Base-by-base conservation (phyloP, 2,797 vertebrate species). In the Onychomys torridus region DNA sequence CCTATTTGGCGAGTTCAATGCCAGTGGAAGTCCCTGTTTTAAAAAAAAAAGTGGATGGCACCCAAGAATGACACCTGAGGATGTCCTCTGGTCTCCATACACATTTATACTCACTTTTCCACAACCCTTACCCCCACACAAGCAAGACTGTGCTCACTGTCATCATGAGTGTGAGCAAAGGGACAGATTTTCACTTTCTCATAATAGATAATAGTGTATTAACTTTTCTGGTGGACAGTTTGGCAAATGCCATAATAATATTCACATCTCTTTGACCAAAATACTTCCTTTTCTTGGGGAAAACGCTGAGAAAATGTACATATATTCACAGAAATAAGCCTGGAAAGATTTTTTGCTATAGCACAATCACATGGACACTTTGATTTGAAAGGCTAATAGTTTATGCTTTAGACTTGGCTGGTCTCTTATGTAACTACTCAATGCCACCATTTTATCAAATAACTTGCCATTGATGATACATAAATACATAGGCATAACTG, bases 221-320 rank as follows among this genome's bases (percentile, higher is more conserved):
- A 4, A 55, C 17, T 14, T 83, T 81, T 49, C 52, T 76, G n/a
- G 63, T 37, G 6, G 59, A 82, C 27, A 65, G 11, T 40, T 89
- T 84, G 59, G 23, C 32, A 93, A 87, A 25, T 76, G 52, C 32
- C n/a, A 46, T 83, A 76, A 89, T 85, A 49, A 93, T 69, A 29
- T 43, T 82, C 12, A n/a, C 32, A 93, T 43, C 27, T 12, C 14
- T 96, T 77, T 85, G 79, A 73, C 63, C 40, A 77, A 93, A 75
- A n/a, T 9, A 82, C 59, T 59, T 88, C 49, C 40, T 37, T 81
- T 89, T 92, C 82, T 87, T 83, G 43, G 55, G 11, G 6, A 61
- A 88, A 79, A 37, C 29, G n/a, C 14, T 55, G 19, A 93, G 40
- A 92, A 96, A 95, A 29, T 32, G 73, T 29, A 67, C 23, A n/a